Evolutionary conservation across 2,797 vertebrate genomes (phyloP).

Genomic region (Oceanodroma leucorhoa): DNA sequence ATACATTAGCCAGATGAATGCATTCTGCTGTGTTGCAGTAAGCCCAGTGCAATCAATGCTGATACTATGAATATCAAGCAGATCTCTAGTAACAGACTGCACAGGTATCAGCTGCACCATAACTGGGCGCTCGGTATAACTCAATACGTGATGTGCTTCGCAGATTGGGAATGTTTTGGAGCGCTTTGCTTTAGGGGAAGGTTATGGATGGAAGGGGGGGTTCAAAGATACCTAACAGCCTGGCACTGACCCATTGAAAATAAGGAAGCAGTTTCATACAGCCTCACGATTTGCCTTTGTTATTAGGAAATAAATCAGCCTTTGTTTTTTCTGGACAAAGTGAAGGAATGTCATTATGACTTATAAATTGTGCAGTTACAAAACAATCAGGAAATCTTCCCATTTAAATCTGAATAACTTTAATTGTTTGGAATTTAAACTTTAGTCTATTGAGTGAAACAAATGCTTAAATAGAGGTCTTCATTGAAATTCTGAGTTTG

Average conservation of each 20-base stretch:
- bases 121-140: neutral
- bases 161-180: neutral
- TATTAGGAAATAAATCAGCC: conserved; percentile 79
- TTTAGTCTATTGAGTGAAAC: conserved; percentile 62
- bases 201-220: neutral
- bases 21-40: conserved; percentile 3
- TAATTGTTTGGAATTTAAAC: conserved; percentile 72
- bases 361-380: conserved; percentile 77
- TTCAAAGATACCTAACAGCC: conserved; percentile 54
- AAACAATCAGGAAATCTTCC: conserved; percentile 76
- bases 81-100: neutral
- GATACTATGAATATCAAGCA: conserved; percentile 59
- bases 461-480: conserved; percentile 54
- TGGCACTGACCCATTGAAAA: conserved; percentile 68
- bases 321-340: conserved; percentile 77
- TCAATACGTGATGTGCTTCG: rapidly evolving
- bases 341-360: conserved; percentile 77
- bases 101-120: neutral
- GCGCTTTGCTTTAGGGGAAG: neutral
- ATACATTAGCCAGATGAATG: conserved; percentile 61
- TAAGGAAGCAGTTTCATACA: conserved; percentile 66
- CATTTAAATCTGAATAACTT: conserved; percentile 76
- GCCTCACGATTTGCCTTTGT: conserved; percentile 74
- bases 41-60: neutral
- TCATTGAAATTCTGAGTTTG: conserved; percentile 47